phyloP scores from a whole-genome alignment of 2,888 invertebrate genomes.

The Tuberolachnus salignus region DNA sequence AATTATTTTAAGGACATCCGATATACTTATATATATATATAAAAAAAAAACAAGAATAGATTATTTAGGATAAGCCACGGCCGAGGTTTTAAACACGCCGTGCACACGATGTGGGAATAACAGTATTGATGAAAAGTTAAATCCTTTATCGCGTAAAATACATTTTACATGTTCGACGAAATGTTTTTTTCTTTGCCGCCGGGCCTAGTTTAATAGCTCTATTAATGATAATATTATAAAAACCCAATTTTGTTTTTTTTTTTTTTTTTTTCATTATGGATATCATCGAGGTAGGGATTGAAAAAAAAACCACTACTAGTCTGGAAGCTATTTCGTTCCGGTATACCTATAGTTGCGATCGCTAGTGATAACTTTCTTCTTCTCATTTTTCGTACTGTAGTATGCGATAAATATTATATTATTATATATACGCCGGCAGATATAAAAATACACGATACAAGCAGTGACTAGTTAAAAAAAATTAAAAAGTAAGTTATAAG shows the following conservation, averaged over 20 bases:
- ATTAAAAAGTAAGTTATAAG: too few species aligned
- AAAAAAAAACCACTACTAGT: slow-evolving; percentile 36
- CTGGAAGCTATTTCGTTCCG: slow-evolving; percentile 34
- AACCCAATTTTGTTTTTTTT: slow-evolving; percentile 24
- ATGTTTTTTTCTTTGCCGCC: slow-evolving; percentile 13
- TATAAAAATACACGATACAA: background rate
- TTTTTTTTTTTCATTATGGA: slow-evolving; percentile 13
- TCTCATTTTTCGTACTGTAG: background rate
- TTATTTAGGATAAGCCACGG: slow-evolving; percentile 31
- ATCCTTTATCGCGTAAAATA: slow-evolving; percentile 26
- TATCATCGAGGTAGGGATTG: slow-evolving; percentile 24
- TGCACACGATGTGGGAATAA: background rate
- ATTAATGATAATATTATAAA: slow-evolving; percentile 15
- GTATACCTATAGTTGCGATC: slow-evolving; percentile 4
- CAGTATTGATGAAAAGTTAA: slow-evolving; percentile 6
- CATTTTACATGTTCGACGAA: slow-evolving; percentile 32
- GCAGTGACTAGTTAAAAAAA: too few species aligned
- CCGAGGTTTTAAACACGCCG: background rate
- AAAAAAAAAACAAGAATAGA: background rate
- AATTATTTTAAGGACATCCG: background rate
- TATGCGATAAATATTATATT: slow-evolving; percentile 1
- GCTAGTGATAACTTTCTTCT: background rate
- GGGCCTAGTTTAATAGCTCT: slow-evolving; percentile 25
- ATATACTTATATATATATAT: background rate
- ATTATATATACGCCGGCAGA: background rate